Evolutionary conservation across 2,888 invertebrate species (phyloP), one percentile per base, ranked within the genome.

Genomic region (Ennomos quercinarius): DNA sequence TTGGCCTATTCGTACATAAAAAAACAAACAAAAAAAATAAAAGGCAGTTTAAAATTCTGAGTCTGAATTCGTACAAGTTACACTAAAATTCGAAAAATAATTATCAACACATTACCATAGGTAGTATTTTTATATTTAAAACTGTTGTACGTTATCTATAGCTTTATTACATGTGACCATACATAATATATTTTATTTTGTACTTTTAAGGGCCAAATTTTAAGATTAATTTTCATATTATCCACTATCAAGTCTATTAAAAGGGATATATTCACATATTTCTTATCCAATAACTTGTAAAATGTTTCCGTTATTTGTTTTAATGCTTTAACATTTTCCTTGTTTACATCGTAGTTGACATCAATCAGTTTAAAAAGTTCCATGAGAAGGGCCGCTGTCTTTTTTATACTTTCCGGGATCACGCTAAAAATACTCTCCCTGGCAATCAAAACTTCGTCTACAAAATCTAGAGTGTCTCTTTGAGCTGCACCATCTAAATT

Each of bases 361-460:
- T 86, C 80, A 34, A 85, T 64, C 1, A 69, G 34, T 49, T 64
- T 59, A 35, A 81, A 77, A 8, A 85, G 54, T 4, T 77, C 59
- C 1, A 65, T 59, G 2, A 84, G 59, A 1, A 76, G 57, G 10
- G 10, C 27, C 1, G 75, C 74, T 47, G 67, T 66, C 35, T 69
- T 75, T 35, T 64, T 77, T n/a, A 79, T 54, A 38, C 42, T 36
- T 10, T 54, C 41, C 6, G 83, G 72, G 10, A 76, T 66, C 11
- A 72, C 39, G 38, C 70, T 63, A 8, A 67, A 52, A n/a, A 77
- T 43, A 36, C 59, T 66, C 17, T 76, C 70, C 35, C 72, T 70
- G 55, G 77, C 80, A 0, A 74, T 75, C 36, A 86, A 55, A 11
- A 77, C 64, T 64, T 84, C 86, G 58, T 84, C 84, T 0, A 86